phyloP scores from a whole-genome alignment of 2,113 vertebrate genomes.

The Rhizomys pruinosus region DNA sequence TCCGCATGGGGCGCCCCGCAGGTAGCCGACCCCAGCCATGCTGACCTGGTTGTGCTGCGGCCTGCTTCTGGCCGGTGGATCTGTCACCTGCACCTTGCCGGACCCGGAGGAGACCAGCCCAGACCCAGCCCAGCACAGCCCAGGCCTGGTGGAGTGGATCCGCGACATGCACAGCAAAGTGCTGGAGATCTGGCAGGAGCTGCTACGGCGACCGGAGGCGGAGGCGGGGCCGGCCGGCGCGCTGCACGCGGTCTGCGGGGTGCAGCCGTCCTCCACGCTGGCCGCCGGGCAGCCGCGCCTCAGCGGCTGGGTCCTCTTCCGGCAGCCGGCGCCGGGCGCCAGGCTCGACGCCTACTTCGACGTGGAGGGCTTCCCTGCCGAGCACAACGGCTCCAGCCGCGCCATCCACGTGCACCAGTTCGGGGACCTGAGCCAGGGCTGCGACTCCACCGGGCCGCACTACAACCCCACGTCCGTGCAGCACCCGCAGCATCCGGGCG shows the following conservation, averaged over 20 bases:
- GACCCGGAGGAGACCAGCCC: not conserved
- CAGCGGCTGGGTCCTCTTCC: constrained; percentile 90
- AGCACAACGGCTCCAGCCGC: constrained; percentile 74
- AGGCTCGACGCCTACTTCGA: constrained; percentile 87
- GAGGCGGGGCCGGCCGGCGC: constrained; percentile 44
- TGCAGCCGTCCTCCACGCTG: constrained; percentile 89
- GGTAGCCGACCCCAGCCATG: constrained; percentile 75
- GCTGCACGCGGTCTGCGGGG: constrained; percentile 87
- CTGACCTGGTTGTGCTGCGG: constrained; percentile 75
- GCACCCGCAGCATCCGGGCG: constrained; percentile 94
- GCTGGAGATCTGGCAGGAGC: constrained; percentile 80
- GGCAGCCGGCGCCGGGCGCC: constrained; percentile 85
- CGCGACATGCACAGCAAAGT: constrained; percentile 81
- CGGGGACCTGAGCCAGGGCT: constrained; percentile 92
- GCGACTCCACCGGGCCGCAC: constrained; percentile 91
- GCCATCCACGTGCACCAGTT: constrained; percentile 95
- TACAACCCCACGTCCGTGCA: constrained; percentile 89
- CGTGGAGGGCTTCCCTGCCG: constrained; percentile 88
- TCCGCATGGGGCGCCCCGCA: constrained; percentile 11
- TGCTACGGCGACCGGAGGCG: constrained; percentile 53
- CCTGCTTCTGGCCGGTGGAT: constrained; percentile 59
- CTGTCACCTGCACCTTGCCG: not conserved
- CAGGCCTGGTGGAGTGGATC: not conserved
- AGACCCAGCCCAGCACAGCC: not conserved
- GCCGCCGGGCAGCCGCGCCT: constrained; percentile 85